Evolutionary conservation across 2,113 vertebrate species (phyloP), one percentile per base, ranked within the genome.

Genomic region (Caranx melampygus): DNA sequence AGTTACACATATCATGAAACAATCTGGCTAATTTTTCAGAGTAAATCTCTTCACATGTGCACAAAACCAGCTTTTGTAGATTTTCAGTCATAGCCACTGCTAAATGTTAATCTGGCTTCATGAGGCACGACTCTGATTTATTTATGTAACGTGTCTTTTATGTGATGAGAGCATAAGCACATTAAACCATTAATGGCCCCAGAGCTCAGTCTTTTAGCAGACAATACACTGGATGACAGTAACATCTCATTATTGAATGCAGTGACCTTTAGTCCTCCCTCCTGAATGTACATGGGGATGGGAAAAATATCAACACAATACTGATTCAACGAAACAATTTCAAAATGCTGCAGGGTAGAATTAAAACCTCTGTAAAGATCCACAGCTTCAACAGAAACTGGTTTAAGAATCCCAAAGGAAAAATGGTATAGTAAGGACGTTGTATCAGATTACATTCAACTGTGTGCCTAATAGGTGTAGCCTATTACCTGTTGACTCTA

Each of bases 141-240:
- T 75, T 65, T 61, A 42, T 33, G 49, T 57, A 42, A 5, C 9
- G 37, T 21, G 75, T 33, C 66, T 73, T 71, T 75, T 81, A 33
- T 35, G 42, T 45, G 60, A 79, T 49, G 72, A 72, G 47, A 33
- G 59, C 69, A 78, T 45, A 62, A 72, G 68, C 78, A 65, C 84
- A 85, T 86, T 75, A 88, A 85, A 12, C 74, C 82, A 67, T 79
- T 80, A 84, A 82, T 66, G 51, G 40, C 9, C 12, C 45, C 51
- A 47, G 18, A 49, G 21, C 44, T 60, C 44, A 33, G 1, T 68
- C 47, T 40, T 54, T 67, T 35, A 26, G 63, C 75, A 40, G 37
- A 42, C 62, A 69, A 79, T 86, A 85, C 82, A 85, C 12, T 40
- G 13, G 54, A 71, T 63, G 71, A 64, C 47, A 13, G 37, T 40